Conservation (phyloP, 2,797 vertebrate genomes). For the Yasuhikotakia modesta region DNA sequence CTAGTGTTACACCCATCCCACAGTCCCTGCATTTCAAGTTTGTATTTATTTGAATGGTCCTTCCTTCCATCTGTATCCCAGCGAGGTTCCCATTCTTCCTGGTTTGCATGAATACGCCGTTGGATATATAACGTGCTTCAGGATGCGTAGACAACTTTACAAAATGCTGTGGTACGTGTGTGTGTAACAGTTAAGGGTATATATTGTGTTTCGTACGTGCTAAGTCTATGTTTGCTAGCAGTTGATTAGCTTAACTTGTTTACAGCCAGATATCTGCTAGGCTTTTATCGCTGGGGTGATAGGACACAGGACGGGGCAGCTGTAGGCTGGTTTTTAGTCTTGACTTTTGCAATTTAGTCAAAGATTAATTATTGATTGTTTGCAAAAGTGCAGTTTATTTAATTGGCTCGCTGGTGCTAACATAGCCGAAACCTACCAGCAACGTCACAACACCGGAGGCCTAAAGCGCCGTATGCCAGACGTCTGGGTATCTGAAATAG, state of each 20-base stretch:
- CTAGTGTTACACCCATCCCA: constrained; percentile 67
- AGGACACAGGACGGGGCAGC: background rate
- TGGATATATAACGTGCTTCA: constrained; percentile 38
- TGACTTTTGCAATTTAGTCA: constrained; percentile 25
- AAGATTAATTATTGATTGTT: constrained; percentile 19
- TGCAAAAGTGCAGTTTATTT: constrained; percentile 3
- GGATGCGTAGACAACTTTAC: constrained; percentile 29
- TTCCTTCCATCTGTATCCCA: constrained; percentile 41
- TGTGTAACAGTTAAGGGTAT: constrained; percentile 5
- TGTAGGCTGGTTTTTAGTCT: background rate
- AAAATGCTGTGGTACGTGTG: constrained; percentile 65
- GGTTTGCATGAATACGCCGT: background rate
- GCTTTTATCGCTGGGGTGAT: constrained; percentile 3
- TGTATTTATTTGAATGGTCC: constrained; percentile 78
- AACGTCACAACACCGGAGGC: constrained; percentile 33
- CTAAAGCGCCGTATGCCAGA: constrained; percentile 35
- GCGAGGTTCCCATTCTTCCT: constrained; percentile 14
- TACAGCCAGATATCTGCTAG: constrained; percentile 23
- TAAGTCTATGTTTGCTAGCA: constrained; percentile 42
- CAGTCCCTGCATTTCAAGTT: constrained; percentile 67
- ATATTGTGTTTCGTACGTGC: constrained; percentile 39
- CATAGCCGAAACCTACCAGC: background rate
- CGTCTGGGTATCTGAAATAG: constrained; percentile 4
- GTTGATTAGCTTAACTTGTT: constrained; percentile 46
- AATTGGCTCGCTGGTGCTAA: constrained; percentile 37